Percentiles rank a stretch among this genome's conserved stretches.
Conservation (phyloP, 2,797 vertebrate species). For the Halcyon smyrnensis region DNA sequence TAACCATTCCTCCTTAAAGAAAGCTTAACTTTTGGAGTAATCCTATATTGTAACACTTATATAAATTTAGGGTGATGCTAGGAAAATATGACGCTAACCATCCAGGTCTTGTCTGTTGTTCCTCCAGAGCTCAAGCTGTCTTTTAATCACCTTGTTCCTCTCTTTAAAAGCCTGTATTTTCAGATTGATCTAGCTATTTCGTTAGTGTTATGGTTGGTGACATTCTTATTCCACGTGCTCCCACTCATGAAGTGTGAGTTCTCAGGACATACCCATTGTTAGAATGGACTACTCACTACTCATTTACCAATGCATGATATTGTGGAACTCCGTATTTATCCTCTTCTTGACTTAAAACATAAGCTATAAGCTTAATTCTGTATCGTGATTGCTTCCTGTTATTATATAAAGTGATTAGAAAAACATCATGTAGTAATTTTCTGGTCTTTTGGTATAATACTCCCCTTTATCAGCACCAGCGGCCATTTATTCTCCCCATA, state of each 20-base stretch:
- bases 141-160: background rate
- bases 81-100: background rate
- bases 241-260: background rate
- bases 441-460: background rate
- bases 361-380: background rate
- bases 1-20: background rate
- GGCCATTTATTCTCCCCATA: background rate
- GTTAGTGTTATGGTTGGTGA: accelerated
- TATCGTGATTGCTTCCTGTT: background rate
- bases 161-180: background rate
- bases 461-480: background rate
- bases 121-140: background rate
- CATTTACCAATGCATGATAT: background rate
- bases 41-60: background rate
- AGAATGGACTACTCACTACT: background rate
- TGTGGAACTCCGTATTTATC: background rate
- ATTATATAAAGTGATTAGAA: background rate
- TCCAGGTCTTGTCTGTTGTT: background rate
- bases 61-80: background rate
- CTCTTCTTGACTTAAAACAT: background rate
- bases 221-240: background rate
- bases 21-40: background rate
- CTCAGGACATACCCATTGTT: background rate
- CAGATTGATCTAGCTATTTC: background rate
- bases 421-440: background rate